phyloP scores from a whole-genome alignment of 1,140 invertebrate species.

The Plutomurus gul region DNA sequence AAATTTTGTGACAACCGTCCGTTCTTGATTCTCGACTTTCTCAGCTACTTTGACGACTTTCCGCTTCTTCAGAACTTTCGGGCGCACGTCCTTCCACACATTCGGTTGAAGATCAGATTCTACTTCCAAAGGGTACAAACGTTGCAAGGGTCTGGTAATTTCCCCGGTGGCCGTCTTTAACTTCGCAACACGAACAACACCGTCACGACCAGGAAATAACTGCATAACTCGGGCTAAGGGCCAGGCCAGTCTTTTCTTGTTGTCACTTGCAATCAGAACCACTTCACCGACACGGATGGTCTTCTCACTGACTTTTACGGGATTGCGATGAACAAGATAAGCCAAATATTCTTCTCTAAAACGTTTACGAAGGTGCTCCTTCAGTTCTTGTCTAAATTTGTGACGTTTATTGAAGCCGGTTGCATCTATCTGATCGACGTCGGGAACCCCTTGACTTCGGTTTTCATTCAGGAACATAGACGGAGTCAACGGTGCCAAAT shows the following conservation, averaged over 20 bases:
- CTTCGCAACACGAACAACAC: background rate
- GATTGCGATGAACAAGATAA: background rate
- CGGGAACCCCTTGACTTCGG: background rate
- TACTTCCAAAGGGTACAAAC: background rate
- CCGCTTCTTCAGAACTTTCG: too few species aligned
- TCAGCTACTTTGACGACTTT: too few species aligned
- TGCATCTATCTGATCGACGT: background rate
- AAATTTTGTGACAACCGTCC: too few species aligned
- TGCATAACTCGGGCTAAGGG: background rate
- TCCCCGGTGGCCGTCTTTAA: background rate
- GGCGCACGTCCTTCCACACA: too few species aligned
- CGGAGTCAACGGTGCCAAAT: conserved; percentile 51
- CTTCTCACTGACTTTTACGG: background rate
- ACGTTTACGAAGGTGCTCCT: background rate
- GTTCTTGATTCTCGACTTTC: too few species aligned
- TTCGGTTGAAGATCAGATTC: too few species aligned
- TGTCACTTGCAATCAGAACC: background rate
- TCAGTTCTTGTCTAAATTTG: background rate
- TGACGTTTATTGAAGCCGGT: background rate
- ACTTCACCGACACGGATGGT: background rate
- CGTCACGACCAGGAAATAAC: background rate
- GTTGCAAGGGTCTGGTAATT: background rate
- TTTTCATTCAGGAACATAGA: conserved; percentile 51
- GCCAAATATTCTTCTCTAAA: background rate
- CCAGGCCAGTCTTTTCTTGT: background rate